These are phyloP conservation scores for Volucella bombylans DNA, from an alignment of 2,888 invertebrate genomes.

Conservation along the genomic window DNA sequence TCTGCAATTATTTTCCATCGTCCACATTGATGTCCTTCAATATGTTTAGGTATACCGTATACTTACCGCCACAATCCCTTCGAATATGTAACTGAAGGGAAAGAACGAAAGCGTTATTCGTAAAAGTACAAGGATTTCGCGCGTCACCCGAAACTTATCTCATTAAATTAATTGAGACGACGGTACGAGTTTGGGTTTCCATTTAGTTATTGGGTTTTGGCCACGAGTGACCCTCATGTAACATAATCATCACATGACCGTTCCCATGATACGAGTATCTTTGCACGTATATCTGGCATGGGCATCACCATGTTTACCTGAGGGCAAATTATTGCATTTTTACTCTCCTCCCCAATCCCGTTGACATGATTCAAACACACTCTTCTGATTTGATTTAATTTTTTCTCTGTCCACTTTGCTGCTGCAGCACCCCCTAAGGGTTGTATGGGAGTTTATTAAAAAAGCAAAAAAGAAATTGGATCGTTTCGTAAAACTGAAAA, in stretches of 20 bases:
- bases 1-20: background rate
- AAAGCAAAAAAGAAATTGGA: conserved; percentile 51
- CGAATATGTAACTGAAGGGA: background rate
- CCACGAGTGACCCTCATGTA: conserved; percentile 27
- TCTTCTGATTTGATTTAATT: conserved; percentile 36
- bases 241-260: conserved; percentile 37
- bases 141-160: conserved; percentile 70
- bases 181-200: background rate
- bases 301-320: conserved; percentile 40
- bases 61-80: too few relatives aligned
- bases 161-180: conserved; percentile 68
- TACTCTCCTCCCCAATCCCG: conserved; percentile 21
- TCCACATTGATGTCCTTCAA: conserved; percentile 38
- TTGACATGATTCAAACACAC: conserved; percentile 50
- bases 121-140: conserved; percentile 32
- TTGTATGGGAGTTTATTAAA: conserved; percentile 46
- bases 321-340: conserved; percentile 44
- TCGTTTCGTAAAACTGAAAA: conserved; percentile 24
- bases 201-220: too few relatives aligned
- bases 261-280: too few relatives aligned
- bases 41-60: background rate
- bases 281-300: conserved; percentile 9
- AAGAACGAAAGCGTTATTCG: conserved; percentile 3
- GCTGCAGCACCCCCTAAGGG: conserved; percentile 33
- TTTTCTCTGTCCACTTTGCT: conserved; percentile 41